phyloP scores from a whole-genome alignment of 2,113 vertebrate genomes.

The Dasypus novemcinctus region DNA sequence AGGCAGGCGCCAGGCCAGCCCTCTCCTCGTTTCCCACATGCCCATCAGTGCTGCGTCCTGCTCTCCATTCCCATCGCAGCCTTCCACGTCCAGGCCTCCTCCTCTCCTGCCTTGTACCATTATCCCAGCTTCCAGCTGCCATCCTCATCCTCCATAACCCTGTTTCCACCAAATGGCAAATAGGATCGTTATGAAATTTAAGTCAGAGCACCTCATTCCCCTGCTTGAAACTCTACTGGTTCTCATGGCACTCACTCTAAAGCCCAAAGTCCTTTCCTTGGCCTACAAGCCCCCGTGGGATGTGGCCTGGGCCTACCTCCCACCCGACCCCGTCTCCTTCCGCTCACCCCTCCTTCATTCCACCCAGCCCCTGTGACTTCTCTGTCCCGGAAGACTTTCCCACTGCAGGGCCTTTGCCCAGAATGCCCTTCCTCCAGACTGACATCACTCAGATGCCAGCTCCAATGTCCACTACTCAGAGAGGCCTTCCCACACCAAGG shows the following conservation, averaged over 20 bases:
- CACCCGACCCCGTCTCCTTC: no score
- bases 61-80: not conserved
- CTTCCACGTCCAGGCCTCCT: not conserved
- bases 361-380: not conserved
- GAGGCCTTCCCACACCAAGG: not conserved
- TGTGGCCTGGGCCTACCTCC: not conserved
- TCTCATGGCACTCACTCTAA: not conserved
- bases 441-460: not conserved
- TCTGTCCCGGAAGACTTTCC: not conserved
- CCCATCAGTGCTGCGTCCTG: not conserved
- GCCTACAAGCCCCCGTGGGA: not conserved
- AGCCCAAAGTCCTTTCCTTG: not conserved
- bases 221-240: not conserved
- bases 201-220: not conserved
- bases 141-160: not conserved
- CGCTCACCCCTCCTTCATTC: not conserved
- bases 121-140: not conserved
- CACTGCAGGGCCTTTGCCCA: not conserved
- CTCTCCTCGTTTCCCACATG: not conserved
- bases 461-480: not conserved
- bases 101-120: not conserved
- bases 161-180: not conserved
- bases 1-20: rapidly evolving
- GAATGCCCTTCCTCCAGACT: no score
- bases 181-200: not conserved